phyloP scores from a whole-genome alignment of 2,113 vertebrate genomes.

The Orientallactaga bullata region DNA sequence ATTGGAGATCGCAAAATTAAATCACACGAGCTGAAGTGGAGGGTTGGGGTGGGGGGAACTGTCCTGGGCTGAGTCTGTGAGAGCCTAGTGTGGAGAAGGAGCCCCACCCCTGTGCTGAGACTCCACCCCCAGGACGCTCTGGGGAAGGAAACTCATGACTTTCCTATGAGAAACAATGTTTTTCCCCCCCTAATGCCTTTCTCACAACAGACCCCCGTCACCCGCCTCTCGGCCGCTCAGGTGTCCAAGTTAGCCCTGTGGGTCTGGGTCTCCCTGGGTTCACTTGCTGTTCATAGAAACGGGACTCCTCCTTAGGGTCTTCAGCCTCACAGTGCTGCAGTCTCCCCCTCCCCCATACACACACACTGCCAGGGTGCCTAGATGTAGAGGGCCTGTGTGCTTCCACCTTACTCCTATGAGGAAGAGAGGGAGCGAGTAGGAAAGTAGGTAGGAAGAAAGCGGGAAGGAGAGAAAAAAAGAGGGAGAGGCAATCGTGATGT shows the following conservation, averaged over 20 bases:
- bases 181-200: neutral
- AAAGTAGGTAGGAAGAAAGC: no score
- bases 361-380: neutral
- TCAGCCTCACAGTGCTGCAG: no score
- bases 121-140: no score
- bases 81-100: no score
- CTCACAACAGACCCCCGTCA: accelerated
- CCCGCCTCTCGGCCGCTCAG: accelerated
- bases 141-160: neutral
- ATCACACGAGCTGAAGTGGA: neutral
- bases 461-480: no score
- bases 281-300: neutral
- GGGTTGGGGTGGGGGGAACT: neutral
- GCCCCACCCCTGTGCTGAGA: neutral
- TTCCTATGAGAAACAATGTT: neutral
- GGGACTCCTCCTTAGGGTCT: neutral
- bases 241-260: neutral
- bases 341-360: neutral
- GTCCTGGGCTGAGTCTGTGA: neutral
- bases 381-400: neutral
- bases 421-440: neutral
- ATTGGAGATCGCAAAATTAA: neutral
- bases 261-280: no score
- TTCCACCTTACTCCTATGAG: neutral
- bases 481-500: neutral